A percentile compares a stretch with the other conserved stretches of the same genome.
phyloP scores from a whole-genome alignment of 2,888 invertebrate genomes.

The Scaptomyza caliginosa region DNA sequence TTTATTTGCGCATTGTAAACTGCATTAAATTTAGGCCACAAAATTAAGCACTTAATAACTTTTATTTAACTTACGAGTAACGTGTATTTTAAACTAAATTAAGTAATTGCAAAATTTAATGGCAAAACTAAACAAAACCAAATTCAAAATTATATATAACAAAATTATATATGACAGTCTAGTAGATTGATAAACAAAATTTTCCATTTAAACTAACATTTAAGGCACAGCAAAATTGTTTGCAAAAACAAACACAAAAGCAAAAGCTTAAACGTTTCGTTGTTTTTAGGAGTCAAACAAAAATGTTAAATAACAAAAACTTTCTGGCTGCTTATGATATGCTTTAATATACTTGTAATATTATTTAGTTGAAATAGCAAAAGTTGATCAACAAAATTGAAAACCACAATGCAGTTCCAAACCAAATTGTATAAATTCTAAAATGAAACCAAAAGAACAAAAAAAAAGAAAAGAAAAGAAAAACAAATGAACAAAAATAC shows the following conservation, averaged over 20 bases:
- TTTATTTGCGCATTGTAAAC: slow-evolving; percentile 66
- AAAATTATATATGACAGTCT: slow-evolving; percentile 41
- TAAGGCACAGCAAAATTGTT: slow-evolving; percentile 72
- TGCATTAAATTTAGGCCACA: slow-evolving; percentile 66
- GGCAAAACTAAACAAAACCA: slow-evolving; percentile 34
- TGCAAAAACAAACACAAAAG: slow-evolving; percentile 5
- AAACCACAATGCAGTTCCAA: slow-evolving; percentile 56
- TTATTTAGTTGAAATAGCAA: slow-evolving; percentile 45
- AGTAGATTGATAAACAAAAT: slow-evolving; percentile 56
- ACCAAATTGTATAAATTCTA: slow-evolving; percentile 50
- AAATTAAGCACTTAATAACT: slow-evolving; percentile 52
- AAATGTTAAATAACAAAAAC: slow-evolving; percentile 40
- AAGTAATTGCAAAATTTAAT: slow-evolving; percentile 42
- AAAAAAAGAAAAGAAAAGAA: slow-evolving; percentile 52
- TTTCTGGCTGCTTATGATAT: slow-evolving; percentile 66
- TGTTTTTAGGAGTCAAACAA: slow-evolving; percentile 81
- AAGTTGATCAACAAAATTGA: slow-evolving; percentile 47
- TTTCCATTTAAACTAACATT: slow-evolving; percentile 54
- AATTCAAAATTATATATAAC: slow-evolving; percentile 49
- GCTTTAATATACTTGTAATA: slow-evolving; percentile 43
- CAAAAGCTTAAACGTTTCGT: slow-evolving; percentile 72
- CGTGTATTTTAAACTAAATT: slow-evolving; percentile 46
- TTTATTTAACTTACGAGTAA: slow-evolving; percentile 36
- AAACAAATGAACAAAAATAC: slow-evolving; percentile 52
- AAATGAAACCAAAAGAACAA: slow-evolving; percentile 41